phyloP scores from a whole-genome alignment of 2,888 invertebrate genomes.

The Eudemis profundana region DNA sequence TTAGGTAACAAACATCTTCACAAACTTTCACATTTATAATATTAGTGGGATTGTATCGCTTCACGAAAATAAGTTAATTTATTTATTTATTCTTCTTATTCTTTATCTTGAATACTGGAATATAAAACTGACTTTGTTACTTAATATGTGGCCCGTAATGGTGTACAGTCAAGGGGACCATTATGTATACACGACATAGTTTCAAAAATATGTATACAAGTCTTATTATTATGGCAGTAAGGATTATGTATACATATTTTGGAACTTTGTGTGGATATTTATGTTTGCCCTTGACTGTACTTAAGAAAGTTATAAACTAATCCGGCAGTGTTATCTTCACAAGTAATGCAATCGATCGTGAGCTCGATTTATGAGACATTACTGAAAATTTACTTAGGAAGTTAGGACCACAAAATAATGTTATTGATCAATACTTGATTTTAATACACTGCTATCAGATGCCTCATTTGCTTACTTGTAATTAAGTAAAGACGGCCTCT shows the following conservation, averaged over 20 bases:
- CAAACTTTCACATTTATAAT: too few species aligned
- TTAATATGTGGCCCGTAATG: conserved; percentile 29
- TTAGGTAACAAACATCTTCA: too few species aligned
- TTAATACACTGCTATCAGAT: conserved; percentile 7
- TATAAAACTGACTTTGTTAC: conserved; percentile 10
- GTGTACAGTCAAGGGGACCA: too few species aligned
- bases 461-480: conserved; percentile 6
- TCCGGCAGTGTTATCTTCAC: conserved; percentile 15
- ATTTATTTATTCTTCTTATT: too few species aligned
- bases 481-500: conserved; percentile 6
- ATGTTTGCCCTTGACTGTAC: too few species aligned
- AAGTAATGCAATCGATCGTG: conserved; percentile 14
- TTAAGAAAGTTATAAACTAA: conserved; percentile 34
- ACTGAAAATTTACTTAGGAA: conserved; percentile 29
- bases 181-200: too few species aligned
- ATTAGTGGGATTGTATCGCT: too few species aligned
- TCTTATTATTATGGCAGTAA: too few species aligned
- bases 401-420: conserved; percentile 21
- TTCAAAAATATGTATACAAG: too few species aligned
- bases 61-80: too few species aligned
- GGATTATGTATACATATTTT: too few species aligned
- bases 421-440: conserved; percentile 4
- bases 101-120: conserved; percentile 15
- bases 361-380: conserved; percentile 24
- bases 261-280: too few species aligned